These are phyloP conservation scores for Myripristis murdjan DNA, from an alignment of 2,797 vertebrate species.

Conservation along the genomic window DNA sequence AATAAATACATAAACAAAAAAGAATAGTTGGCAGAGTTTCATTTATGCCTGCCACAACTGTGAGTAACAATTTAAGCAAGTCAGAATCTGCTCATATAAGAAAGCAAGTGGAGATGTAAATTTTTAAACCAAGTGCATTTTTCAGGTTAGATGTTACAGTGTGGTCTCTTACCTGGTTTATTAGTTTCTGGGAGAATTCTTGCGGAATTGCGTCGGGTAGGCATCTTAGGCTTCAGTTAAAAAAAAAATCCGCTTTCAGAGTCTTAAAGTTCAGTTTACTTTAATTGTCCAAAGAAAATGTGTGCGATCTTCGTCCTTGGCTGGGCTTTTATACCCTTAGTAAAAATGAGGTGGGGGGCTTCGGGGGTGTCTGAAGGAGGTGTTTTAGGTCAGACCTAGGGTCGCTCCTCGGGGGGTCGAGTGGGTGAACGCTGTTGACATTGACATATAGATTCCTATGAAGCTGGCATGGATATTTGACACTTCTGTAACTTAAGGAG, in stretches of 20 bases:
- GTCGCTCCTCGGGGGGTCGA: constrained; percentile 22
- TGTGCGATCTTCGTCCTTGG: background rate
- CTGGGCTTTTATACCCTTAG: constrained; percentile 61
- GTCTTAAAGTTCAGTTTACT: constrained; percentile 1
- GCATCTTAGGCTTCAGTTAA: constrained; percentile 52
- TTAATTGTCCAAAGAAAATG: constrained; percentile 3
- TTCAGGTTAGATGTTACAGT: background rate
- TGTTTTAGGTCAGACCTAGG: constrained; percentile 43
- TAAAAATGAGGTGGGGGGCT: constrained; percentile 1
- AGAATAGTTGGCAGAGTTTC: too few species aligned
- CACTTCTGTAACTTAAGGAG: constrained; percentile 51
- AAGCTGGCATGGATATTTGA: constrained; percentile 43
- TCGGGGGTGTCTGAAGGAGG: background rate
- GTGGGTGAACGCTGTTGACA: constrained; percentile 29
- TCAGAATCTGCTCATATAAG: background rate
- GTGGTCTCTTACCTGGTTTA: constrained; percentile 63
- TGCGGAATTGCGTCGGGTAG: constrained; percentile 25
- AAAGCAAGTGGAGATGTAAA: background rate
- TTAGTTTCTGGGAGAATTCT: constrained; percentile 31
- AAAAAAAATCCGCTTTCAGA: constrained; percentile 7
- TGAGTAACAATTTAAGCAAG: background rate
- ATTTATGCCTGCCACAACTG: too few species aligned
- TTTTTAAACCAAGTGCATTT: background rate
- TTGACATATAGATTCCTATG: constrained; percentile 47
- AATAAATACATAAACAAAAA: too few species aligned